Conservation (phyloP, 2,888 invertebrate species). For the Esperia sulphurella region DNA sequence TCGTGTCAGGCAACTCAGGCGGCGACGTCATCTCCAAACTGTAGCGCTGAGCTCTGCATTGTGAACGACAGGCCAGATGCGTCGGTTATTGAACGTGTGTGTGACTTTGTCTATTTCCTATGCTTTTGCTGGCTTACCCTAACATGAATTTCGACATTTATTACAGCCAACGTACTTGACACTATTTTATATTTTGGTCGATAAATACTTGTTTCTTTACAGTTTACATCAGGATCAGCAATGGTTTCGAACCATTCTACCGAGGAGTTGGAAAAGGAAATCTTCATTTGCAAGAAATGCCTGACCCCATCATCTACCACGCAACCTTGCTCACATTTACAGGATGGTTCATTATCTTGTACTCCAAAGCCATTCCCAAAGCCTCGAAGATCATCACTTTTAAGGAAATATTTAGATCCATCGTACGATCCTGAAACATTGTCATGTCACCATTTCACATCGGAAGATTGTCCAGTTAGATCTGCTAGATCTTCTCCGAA, state of each 20-base stretch:
- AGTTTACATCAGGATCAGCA: not conserved
- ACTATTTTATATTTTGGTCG: no score
- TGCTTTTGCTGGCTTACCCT: no score
- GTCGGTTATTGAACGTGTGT: conserved; percentile 39
- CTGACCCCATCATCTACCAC: not conserved
- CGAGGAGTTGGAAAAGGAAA: not conserved
- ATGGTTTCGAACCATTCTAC: not conserved
- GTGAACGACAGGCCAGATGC: conserved; percentile 17
- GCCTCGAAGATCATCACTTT: no score
- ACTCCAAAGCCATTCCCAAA: not conserved
- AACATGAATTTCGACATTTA: no score
- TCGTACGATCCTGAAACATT: no score
- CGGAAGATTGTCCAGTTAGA: no score
- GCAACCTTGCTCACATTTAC: not conserved
- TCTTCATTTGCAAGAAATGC: not conserved
- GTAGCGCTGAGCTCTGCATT: not conserved
- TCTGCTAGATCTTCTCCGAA: no score
- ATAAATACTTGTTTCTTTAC: not conserved
- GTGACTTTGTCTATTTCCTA: conserved; percentile 13
- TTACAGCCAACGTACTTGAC: no score
- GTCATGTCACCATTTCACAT: no score
- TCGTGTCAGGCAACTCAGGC: not conserved
- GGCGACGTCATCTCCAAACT: conserved; percentile 32
- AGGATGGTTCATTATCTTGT: not conserved
- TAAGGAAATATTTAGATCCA: no score